Percentiles rank a stretch among this genome's conserved stretches.
These are phyloP conservation scores for Scomberomorus guttatus DNA, from an alignment of 2,797 vertebrate genomes.

Conservation along the genomic window DNA sequence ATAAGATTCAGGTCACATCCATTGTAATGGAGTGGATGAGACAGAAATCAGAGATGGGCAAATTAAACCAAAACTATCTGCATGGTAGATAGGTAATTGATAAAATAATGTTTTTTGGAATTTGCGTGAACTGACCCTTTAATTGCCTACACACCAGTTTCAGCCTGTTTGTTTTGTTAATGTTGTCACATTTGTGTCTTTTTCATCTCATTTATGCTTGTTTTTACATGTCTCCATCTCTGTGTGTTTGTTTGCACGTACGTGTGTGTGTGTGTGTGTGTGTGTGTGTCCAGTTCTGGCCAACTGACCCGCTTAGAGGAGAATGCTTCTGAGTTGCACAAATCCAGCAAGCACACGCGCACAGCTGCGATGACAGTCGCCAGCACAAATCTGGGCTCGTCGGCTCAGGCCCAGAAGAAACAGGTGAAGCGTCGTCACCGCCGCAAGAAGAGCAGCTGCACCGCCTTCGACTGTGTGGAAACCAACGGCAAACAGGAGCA, in stretches of 20 bases:
- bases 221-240: constrained; percentile 54
- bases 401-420: constrained; percentile 83
- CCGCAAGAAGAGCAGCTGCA: constrained; percentile 83
- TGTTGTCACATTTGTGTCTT: constrained; percentile 23
- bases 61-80: neutral
- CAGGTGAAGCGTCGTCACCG: constrained; percentile 89
- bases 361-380: constrained; percentile 57
- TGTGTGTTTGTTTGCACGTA: constrained; percentile 38
- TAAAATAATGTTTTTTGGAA: neutral
- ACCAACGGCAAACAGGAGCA: constrained; percentile 71
- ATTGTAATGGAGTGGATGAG: neutral
- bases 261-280: constrained; percentile 43
- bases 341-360: constrained; percentile 73
- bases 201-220: constrained; percentile 15
- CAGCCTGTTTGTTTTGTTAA: constrained; percentile 8
- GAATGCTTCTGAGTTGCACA: constrained; percentile 84
- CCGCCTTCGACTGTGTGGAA: constrained; percentile 76
- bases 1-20: neutral
- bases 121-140: neutral
- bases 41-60: neutral
- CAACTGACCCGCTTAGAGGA: constrained; percentile 87
- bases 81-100: neutral
- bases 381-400: constrained; percentile 40
- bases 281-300: constrained; percentile 80
- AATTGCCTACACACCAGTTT: neutral